Conservation (phyloP, 2,797 vertebrate species). For the Macropodus opercularis region DNA sequence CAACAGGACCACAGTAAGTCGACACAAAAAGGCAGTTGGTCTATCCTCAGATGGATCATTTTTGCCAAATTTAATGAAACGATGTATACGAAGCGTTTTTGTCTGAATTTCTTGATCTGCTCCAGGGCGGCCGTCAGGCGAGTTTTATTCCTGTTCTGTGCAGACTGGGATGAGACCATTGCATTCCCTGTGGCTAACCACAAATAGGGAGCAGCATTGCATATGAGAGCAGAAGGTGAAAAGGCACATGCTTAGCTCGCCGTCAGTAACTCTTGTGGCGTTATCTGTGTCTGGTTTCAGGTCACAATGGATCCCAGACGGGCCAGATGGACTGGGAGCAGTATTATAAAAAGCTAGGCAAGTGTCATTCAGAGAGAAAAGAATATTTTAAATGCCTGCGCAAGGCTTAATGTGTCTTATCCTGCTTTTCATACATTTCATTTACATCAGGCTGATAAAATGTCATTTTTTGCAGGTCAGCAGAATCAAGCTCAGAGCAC, state of each 20-base stretch:
- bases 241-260: slow-evolving; percentile 23
- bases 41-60: neutral
- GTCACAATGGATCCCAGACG: slow-evolving; percentile 81
- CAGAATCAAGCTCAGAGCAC: slow-evolving; percentile 93
- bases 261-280: slow-evolving; percentile 59
- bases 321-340: slow-evolving; percentile 83
- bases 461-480: slow-evolving; percentile 86
- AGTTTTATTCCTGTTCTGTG: neutral
- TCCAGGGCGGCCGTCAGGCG: neutral
- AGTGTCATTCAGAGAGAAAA: slow-evolving; percentile 59
- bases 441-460: slow-evolving; percentile 1
- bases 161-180: neutral
- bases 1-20: slow-evolving; percentile 96
- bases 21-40: neutral
- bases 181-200: slow-evolving; percentile 35
- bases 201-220: slow-evolving; percentile 37
- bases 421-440: neutral
- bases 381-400: slow-evolving; percentile 5
- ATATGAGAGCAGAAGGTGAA: slow-evolving; percentile 39
- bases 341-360: slow-evolving; percentile 80
- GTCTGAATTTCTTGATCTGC: neutral
- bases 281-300: slow-evolving; percentile 77
- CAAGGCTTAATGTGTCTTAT: neutral
- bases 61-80: neutral
- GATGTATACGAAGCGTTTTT: neutral